Base-by-base conservation (phyloP, 2,888 invertebrate genomes). In the Cantharis rustica region DNA sequence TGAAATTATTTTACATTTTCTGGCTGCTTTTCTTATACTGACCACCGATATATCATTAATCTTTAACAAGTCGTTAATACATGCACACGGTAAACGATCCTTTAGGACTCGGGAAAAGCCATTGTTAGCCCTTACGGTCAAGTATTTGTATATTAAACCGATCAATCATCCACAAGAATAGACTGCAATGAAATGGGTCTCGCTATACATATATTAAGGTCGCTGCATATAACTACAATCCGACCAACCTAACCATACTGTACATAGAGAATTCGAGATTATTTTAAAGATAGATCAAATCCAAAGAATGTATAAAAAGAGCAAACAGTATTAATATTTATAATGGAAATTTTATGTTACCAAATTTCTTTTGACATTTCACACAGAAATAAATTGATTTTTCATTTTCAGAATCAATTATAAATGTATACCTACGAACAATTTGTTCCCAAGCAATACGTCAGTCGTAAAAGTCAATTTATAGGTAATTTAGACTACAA, bases 141-240 rank as follows among this genome's bases (percentile, higher is more conserved):
- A 88, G 87, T 88, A 88, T 88, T 88, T 88, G 88, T 88, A 88
- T 88, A 88, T 88, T 88, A 88, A 87, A 87, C 85, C 88, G 88
- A 88, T 88, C 88, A 88, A 88, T 88, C 88, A 88, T 88, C 86
- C 85, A 84, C 86, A 86, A 87, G 85, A 86, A 87, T 88, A 87
- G 87, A 83, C 81, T 79, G 83, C 83, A 84, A 84, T 84, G 79
- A 82, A 82, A 81, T 79, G 78, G 81, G 79, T 83, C 84, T 81
- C 82, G 83, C 84, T 82, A 85, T 85, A 85, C 84, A 84, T 85
- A 84, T 84, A 85, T 86, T 73, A 86, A 86, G 84, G 85, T 83
- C 82, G 83, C 80, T 66, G 73, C 79, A 81, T 81, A 83, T 81
- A 81, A 81, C 78, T 81, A 78, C 80, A 77, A 16, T 27, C 31